A percentile compares a stretch with the other conserved stretches of the same genome.
phyloP scores from a whole-genome alignment of 1,140 invertebrate species.

The Marisa cornuarietis region DNA sequence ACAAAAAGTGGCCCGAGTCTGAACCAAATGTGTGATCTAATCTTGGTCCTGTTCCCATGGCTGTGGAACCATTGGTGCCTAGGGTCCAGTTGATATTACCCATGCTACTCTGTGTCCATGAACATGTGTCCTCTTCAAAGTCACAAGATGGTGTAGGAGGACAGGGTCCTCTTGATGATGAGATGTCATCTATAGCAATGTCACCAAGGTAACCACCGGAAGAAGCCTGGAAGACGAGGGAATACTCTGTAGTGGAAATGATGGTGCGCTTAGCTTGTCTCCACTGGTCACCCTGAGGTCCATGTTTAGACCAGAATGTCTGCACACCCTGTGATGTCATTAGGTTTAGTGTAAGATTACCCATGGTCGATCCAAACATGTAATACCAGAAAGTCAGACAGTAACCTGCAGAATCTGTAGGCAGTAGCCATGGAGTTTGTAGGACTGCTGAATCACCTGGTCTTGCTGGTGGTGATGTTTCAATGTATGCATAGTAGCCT shows the following conservation, averaged over 20 bases:
- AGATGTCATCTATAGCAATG: slow-evolving; percentile 58
- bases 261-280: slow-evolving; percentile 29
- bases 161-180: slow-evolving; percentile 37
- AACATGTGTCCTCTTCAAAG: slow-evolving; percentile 56
- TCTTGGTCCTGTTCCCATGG: slow-evolving; percentile 77
- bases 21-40: slow-evolving; percentile 75
- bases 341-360: slow-evolving; percentile 48
- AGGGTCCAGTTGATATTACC: slow-evolving; percentile 59
- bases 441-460: slow-evolving; percentile 51
- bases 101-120: slow-evolving; percentile 41
- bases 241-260: slow-evolving; percentile 4
- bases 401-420: slow-evolving; percentile 27
- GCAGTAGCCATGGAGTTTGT: slow-evolving; percentile 36
- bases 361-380: slow-evolving; percentile 75
- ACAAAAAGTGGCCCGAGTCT: slow-evolving; percentile 55
- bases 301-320: slow-evolving; percentile 41
- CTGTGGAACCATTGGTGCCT: slow-evolving; percentile 54
- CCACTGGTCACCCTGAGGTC: slow-evolving; percentile 60
- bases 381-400: slow-evolving; percentile 71
- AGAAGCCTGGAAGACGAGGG: slow-evolving; percentile 17
- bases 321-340: background rate
- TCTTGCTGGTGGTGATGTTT: slow-evolving; percentile 56
- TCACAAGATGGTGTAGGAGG: slow-evolving; percentile 41
- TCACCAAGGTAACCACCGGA: slow-evolving; percentile 30
- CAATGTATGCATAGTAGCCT: slow-evolving; percentile 65